Conservation (phyloP, 2,888 invertebrate genomes). For the Yponomeuta plumbellus region DNA sequence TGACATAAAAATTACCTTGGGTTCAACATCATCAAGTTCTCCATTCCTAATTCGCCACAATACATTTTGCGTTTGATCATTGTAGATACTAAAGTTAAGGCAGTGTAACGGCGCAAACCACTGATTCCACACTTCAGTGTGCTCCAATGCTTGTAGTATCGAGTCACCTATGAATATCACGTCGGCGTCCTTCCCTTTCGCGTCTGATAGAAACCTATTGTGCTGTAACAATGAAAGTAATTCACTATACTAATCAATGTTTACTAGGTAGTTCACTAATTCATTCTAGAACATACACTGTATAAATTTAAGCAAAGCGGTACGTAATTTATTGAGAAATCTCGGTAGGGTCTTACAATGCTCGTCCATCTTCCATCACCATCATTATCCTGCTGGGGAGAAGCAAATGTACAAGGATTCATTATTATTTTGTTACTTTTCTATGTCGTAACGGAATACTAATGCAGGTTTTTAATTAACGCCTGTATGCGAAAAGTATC, state of each 20-base stretch:
- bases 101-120: conserved; percentile 94
- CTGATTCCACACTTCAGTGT: conserved; percentile 92
- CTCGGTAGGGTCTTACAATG: conserved; percentile 63
- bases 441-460: background rate
- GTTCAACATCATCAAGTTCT: conserved; percentile 90
- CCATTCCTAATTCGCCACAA: conserved; percentile 94
- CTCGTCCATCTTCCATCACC: conserved; percentile 93
- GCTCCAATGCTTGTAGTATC: conserved; percentile 87
- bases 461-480: background rate
- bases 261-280: background rate
- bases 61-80: conserved; percentile 91
- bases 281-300: background rate
- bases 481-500: background rate
- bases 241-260: conserved; percentile 15
- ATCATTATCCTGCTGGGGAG: conserved; percentile 84
- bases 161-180: conserved; percentile 95
- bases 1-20: conserved; percentile 79
- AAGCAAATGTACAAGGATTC: conserved; percentile 85
- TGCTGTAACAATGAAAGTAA: conserved; percentile 77
- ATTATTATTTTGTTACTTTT: conserved; percentile 43
- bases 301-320: background rate
- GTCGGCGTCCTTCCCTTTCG: conserved; percentile 93
- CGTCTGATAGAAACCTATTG: conserved; percentile 88
- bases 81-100: conserved; percentile 93
- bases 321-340: background rate